These are phyloP conservation scores for Trinorchestia longiramus DNA, from an alignment of 1,140 invertebrate genomes.

Conservation along the genomic window DNA sequence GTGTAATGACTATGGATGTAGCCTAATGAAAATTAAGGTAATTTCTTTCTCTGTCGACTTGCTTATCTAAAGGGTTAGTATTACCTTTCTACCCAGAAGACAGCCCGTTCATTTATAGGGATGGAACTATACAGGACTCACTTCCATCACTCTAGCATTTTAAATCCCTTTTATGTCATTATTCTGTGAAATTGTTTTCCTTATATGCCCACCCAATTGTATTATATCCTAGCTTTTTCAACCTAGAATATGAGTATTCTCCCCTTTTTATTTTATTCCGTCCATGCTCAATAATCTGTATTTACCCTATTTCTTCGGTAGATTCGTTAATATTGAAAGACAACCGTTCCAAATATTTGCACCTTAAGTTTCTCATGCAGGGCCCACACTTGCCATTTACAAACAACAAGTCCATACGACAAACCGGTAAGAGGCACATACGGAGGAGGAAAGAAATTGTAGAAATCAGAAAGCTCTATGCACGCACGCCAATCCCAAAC, in stretches of 20 bases:
- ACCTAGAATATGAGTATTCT: neutral
- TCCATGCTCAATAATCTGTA: neutral
- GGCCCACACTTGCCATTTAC: neutral
- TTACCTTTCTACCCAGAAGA: neutral
- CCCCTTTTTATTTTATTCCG: neutral
- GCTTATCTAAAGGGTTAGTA: neutral
- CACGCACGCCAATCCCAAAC: neutral
- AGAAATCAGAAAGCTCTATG: neutral
- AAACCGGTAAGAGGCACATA: neutral
- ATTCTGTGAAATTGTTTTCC: neutral
- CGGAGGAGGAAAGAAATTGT: neutral
- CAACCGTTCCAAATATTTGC: neutral
- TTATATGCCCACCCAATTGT: neutral
- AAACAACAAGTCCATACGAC: neutral
- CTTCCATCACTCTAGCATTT: neutral
- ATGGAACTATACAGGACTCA: neutral
- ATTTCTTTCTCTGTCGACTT: neutral
- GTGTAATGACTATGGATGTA: neutral
- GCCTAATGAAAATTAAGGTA: neutral
- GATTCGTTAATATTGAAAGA: neutral
- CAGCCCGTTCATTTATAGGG: neutral
- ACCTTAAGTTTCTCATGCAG: neutral
- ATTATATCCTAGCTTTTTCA: neutral
- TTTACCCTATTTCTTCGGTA: neutral
- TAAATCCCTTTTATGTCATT: neutral